A percentile compares a stretch with the other conserved stretches of the same genome.
These are phyloP conservation scores for Tyto alba DNA, from an alignment of 2,113 vertebrate species.

Conservation along the genomic window DNA sequence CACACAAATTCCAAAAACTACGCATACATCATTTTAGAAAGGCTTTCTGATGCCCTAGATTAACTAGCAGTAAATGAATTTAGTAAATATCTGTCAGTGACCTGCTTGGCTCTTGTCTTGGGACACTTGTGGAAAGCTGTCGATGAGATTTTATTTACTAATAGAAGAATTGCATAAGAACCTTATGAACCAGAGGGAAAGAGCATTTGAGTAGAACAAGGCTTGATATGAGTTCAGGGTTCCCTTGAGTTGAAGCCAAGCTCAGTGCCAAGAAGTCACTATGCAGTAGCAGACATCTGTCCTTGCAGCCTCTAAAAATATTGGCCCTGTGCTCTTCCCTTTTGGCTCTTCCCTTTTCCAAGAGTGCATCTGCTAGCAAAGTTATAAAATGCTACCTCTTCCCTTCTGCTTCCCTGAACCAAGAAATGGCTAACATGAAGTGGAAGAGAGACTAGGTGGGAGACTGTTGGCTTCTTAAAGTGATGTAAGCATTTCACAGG, in stretches of 20 bases:
- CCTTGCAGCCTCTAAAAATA: background rate
- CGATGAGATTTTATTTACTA: conserved; percentile 25
- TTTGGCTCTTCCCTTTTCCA: background rate
- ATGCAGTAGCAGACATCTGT: background rate
- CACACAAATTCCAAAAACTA: background rate
- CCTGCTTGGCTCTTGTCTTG: background rate
- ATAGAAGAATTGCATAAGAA: background rate
- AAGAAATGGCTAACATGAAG: background rate
- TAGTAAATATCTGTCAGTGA: background rate
- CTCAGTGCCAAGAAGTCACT: background rate
- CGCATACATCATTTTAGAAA: background rate
- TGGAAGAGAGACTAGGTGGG: background rate
- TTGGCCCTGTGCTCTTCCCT: background rate
- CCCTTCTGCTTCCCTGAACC: background rate
- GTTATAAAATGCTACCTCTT: background rate
- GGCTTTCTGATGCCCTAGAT: background rate
- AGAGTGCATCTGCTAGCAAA: background rate
- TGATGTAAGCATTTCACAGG: background rate
- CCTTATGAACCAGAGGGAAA: background rate
- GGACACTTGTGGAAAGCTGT: background rate
- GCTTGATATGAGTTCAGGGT: background rate
- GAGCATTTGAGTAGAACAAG: background rate
- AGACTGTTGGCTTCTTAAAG: background rate
- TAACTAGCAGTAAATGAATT: background rate
- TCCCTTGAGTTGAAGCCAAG: background rate